phyloP scores from a whole-genome alignment of 2,888 invertebrate species.

The Prionchulus punctatus region DNA sequence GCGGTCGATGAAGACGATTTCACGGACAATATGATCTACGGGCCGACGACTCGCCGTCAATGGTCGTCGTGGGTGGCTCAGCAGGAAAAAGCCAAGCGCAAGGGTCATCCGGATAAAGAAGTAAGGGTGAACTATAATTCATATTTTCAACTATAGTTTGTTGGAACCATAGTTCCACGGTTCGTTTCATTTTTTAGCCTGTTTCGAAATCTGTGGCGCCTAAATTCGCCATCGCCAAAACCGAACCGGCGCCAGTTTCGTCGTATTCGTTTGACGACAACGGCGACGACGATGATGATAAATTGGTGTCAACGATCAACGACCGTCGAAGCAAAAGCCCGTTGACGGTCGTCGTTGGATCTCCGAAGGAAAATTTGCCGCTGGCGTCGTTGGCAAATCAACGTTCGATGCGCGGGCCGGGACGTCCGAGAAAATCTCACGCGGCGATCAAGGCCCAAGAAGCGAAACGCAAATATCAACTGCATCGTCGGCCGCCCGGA shows the following conservation, averaged over 20 bases:
- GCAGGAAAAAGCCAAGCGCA: conserved; percentile 9
- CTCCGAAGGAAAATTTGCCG: not conserved
- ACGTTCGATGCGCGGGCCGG: not conserved
- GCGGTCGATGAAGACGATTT: not conserved
- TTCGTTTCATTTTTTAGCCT: conserved; percentile 4
- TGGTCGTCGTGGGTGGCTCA: conserved; percentile 50
- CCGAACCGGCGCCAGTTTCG: not conserved
- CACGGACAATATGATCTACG: conserved; percentile 33
- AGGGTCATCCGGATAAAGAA: conserved; percentile 5
- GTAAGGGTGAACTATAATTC: too few species aligned
- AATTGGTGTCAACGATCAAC: too few species aligned
- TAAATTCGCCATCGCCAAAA: not conserved
- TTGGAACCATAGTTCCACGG: too few species aligned
- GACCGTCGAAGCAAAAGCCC: not conserved
- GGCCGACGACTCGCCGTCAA: conserved; percentile 54
- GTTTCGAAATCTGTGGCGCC: conserved; percentile 2
- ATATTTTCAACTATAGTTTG: too few species aligned
- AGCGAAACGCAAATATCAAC: not conserved
- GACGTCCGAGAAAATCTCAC: not conserved
- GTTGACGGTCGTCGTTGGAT: not conserved
- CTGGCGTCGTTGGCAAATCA: not conserved
- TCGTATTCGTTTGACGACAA: not conserved
- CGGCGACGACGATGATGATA: not conserved
- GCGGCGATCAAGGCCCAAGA: not conserved
- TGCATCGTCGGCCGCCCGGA: not conserved